phyloP scores from a whole-genome alignment of 2,888 invertebrate genomes.

The Trichogramma dendrolimi region DNA sequence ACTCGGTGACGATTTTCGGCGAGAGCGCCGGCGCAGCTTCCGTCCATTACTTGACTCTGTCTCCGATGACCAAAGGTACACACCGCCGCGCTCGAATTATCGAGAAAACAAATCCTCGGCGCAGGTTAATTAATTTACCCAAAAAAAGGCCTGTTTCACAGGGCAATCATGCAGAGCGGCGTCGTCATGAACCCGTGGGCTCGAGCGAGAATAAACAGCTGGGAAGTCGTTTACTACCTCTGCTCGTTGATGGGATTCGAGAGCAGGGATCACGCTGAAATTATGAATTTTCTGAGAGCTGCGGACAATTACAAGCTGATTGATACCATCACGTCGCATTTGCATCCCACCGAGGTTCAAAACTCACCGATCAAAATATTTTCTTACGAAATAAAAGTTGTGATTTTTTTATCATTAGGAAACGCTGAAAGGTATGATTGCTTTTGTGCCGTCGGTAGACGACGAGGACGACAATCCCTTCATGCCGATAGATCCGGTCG shows the following conservation, averaged over 20 bases:
- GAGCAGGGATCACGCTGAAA: conserved; percentile 30
- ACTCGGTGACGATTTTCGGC: conserved; percentile 40
- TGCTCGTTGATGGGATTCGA: conserved; percentile 31
- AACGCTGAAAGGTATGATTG: conserved; percentile 11
- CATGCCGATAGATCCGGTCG: conserved; percentile 26
- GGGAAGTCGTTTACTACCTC: conserved; percentile 22
- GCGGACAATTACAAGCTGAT: conserved; percentile 31
- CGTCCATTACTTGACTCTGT: conserved; percentile 32
- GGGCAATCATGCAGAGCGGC: conserved; percentile 24
- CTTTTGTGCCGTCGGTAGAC: conserved; percentile 36
- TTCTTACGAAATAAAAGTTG: not conserved
- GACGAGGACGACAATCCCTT: conserved; percentile 35
- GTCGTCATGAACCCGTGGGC: conserved; percentile 23
- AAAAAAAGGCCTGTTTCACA: conserved; percentile 22
- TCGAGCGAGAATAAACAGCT: conserved; percentile 9
- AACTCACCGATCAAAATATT: too few relatives aligned
- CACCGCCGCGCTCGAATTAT: not conserved
- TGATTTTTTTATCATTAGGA: conserved; percentile 8
- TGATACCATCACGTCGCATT: not conserved
- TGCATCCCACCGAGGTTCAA: not conserved
- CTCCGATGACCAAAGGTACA: conserved; percentile 37
- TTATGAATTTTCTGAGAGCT: conserved; percentile 34
- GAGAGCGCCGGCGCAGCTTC: conserved; percentile 33
- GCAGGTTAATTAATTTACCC: not conserved
- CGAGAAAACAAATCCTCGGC: too few relatives aligned